These are phyloP conservation scores for Apeira syringaria DNA, from an alignment of 2,888 invertebrate genomes.

Conservation along the genomic window DNA sequence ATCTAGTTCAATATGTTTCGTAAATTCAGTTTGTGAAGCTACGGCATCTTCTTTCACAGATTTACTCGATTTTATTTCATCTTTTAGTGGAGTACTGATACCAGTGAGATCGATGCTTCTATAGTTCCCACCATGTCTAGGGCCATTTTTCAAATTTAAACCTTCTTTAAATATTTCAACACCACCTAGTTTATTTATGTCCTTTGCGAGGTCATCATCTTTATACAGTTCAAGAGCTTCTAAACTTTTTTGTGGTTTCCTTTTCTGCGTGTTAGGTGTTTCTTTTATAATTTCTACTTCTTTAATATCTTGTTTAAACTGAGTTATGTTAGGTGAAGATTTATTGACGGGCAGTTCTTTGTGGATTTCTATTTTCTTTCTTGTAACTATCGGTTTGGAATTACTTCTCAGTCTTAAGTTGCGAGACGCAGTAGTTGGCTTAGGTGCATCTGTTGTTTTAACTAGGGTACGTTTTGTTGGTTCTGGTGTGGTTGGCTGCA, in stretches of 20 bases:
- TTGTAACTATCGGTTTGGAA: conserved; percentile 57
- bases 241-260: conserved; percentile 49
- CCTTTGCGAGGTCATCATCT: conserved; percentile 69
- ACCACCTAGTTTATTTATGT: conserved; percentile 67
- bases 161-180: conserved; percentile 71
- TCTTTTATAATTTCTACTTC: conserved; percentile 74
- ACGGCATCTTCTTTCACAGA: conserved; percentile 42
- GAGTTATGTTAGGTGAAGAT: conserved; percentile 59
- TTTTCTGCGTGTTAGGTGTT: conserved; percentile 43
- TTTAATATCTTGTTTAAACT: conserved; percentile 72
- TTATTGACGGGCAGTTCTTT: conserved; percentile 64
- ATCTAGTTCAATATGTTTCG: conserved; percentile 46
- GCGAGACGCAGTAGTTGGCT: conserved; percentile 48
- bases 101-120: conserved; percentile 47
- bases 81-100: conserved; percentile 13
- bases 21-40: conserved; percentile 57
- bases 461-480: conserved; percentile 59
- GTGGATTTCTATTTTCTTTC: conserved; percentile 70
- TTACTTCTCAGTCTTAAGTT: conserved; percentile 38
- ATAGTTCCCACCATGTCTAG: conserved; percentile 76
- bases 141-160: conserved; percentile 57
- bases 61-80: conserved; percentile 4
- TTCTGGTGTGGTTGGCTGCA: conserved; percentile 51
- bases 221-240: conserved; percentile 65
- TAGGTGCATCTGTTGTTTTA: conserved; percentile 60